Conservation (phyloP, 2,888 invertebrate species). For the Tachina grossa region DNA sequence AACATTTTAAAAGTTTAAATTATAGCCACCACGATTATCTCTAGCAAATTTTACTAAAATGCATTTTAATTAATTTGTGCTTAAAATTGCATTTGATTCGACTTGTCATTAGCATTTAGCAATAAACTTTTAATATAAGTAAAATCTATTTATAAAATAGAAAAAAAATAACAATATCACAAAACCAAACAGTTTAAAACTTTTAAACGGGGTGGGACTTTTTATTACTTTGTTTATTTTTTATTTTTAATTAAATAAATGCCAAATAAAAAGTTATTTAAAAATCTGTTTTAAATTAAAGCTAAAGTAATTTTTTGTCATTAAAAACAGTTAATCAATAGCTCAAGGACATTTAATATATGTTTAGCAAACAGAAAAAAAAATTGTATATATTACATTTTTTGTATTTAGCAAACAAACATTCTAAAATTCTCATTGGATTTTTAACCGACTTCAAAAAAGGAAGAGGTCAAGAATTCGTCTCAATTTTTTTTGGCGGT, state of each 20-base stretch:
- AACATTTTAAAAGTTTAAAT: neutral
- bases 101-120: neutral
- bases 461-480: too few relatives aligned
- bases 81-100: conserved; percentile 1
- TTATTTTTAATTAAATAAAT: neutral
- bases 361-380: too few relatives aligned
- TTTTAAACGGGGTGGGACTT: neutral
- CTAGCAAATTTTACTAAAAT: neutral
- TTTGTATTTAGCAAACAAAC: too few relatives aligned
- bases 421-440: too few relatives aligned
- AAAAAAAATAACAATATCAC: neutral
- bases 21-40: neutral
- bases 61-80: conserved; percentile 1
- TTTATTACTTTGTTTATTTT: neutral
- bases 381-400: too few relatives aligned
- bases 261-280: neutral
- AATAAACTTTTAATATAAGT: neutral
- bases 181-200: neutral
- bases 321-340: too few relatives aligned
- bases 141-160: neutral
- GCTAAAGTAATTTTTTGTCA: too few relatives aligned
- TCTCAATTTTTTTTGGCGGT: too few relatives aligned
- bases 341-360: too few relatives aligned
- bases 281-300: neutral
- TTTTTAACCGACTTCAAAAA: too few relatives aligned